Base-by-base conservation (phyloP, 2,888 invertebrate genomes). In the Chaetoderma sp. region DNA sequence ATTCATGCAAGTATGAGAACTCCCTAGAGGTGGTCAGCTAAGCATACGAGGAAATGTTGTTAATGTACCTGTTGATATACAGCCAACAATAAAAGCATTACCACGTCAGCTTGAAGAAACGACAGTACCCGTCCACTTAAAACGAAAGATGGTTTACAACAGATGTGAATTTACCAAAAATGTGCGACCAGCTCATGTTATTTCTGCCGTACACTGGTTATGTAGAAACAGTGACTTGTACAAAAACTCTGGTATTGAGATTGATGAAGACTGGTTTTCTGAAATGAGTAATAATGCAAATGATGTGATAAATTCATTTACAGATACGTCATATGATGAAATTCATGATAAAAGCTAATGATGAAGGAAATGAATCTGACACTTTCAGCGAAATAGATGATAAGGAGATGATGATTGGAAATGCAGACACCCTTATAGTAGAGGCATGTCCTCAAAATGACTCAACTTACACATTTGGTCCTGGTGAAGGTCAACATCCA, bases 1-100 rank as follows among this genome's bases (percentile, higher is more conserved):
- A 18, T 73, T 71, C 50, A 69, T 68, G 68, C 66, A 68, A 28
- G 36, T 72, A 13, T 55, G 64, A 27, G 60, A 68, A 36, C 45
- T 68, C 47, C 64, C 68, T 13, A 25, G 68, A 60, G 72, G 72
- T 52, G 52, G 67, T n/a, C 74, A 74, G 57, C 25, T 70, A 13
- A 72, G 49, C 58, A 23, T 73, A n/a, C 32, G 39, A 23, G 70
- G 72, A 10, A 73, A 71, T 60, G 49, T 74, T 56, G 72, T 74
- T 2, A 72, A 72, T 74, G 71, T 74, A 2, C 74, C 74, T 25
- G 68, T 68, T 27, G 72, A 74, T 63, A 65, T 72, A 2, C 67
- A 60, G 28, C 58, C 58, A 47, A 74, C 72, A 10, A 64, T 72
- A 2, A 69, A 67, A 49, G 16, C 54, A 59, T 52, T 73, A 28